Conservation (phyloP, 2,113 vertebrate species). For the Amphiprion ocellaris region DNA sequence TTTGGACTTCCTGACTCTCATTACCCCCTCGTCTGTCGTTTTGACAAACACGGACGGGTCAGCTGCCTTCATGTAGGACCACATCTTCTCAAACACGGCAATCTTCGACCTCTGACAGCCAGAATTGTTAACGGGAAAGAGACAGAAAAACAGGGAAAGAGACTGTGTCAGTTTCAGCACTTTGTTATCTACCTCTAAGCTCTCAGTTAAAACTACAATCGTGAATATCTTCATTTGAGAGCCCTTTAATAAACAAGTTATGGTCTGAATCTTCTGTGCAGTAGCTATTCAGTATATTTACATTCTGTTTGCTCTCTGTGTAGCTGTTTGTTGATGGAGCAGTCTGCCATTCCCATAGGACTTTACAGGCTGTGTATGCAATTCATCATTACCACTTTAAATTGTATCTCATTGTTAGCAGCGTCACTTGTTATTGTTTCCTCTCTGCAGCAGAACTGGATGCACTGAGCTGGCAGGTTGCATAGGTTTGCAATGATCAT, state of each 20-base stretch:
- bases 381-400: background rate
- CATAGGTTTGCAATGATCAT: background rate
- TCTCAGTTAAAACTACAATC: background rate
- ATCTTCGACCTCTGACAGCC: slow-evolving; percentile 92
- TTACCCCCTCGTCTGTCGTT: slow-evolving; percentile 97
- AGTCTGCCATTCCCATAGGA: no score
- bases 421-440: background rate
- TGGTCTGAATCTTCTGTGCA: no score
- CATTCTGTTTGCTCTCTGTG: no score
- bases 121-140: slow-evolving; percentile 13
- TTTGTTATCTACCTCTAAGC: background rate
- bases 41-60: slow-evolving; percentile 98
- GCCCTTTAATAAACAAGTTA: no score
- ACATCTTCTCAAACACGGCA: slow-evolving; percentile 99
- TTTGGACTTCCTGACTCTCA: slow-evolving; percentile 96
- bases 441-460: background rate
- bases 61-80: slow-evolving; percentile 99
- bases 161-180: background rate
- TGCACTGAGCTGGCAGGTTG: no score
- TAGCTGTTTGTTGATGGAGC: no score
- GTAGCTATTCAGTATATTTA: no score
- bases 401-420: background rate
- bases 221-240: no score
- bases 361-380: background rate
- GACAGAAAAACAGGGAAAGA: slow-evolving; percentile 6